phyloP scores from a whole-genome alignment of 2,888 invertebrate genomes.

The Lithosia quadra region DNA sequence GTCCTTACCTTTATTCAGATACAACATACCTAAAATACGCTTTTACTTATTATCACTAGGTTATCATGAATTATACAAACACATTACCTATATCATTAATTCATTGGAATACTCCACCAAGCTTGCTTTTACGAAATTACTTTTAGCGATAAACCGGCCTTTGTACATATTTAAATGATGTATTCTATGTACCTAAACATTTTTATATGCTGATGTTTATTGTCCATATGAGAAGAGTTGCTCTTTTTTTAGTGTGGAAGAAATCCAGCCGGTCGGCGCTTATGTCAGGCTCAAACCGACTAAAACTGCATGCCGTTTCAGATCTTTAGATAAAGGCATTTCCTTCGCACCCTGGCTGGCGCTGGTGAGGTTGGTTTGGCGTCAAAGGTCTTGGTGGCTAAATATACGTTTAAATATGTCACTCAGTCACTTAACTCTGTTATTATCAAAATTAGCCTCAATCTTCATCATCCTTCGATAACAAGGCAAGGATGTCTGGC shows the following conservation, averaged over 20 bases:
- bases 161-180: background rate
- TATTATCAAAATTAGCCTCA: background rate
- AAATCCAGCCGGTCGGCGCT: too few relatives aligned
- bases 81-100: slow-evolving; percentile 1
- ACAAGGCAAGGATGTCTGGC: background rate
- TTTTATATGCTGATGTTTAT: background rate
- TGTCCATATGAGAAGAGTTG: too few relatives aligned
- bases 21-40: background rate
- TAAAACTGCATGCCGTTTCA: too few relatives aligned
- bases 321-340: too few relatives aligned
- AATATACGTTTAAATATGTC: too few relatives aligned
- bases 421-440: background rate
- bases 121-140: background rate
- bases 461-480: slow-evolving; percentile 8
- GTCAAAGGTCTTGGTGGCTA: too few relatives aligned
- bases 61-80: slow-evolving; percentile 3
- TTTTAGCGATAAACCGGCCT: background rate
- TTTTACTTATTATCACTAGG: background rate
- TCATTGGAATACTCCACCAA: background rate
- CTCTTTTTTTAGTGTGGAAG: too few relatives aligned
- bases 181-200: background rate
- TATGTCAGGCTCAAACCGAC: too few relatives aligned
- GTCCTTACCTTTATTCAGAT: background rate
- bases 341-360: too few relatives aligned
- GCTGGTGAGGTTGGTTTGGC: too few relatives aligned